Evolutionary conservation across 2,113 vertebrate genomes (phyloP), one percentile per base, ranked within the genome.

Genomic region (Eira barbara): DNA sequence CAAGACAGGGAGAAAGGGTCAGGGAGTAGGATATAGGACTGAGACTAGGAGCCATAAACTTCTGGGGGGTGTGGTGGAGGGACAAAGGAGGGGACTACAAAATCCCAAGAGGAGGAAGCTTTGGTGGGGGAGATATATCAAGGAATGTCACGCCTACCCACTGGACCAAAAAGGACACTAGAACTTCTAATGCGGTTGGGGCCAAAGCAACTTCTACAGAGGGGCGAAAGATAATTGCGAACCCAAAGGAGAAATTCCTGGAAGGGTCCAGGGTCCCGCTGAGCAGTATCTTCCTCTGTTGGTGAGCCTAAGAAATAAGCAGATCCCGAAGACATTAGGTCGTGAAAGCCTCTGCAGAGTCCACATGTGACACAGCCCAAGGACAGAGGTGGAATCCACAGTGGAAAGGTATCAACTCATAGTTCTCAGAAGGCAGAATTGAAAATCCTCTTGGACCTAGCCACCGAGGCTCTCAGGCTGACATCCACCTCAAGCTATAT

Each of bases 51-150:
- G 18, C 55, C n/a, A 57, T 5, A 15, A 12, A 61, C 25, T 81
- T 21, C 49, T 20, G 4, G 4, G 8, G 9, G 4, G 15, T 15
- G 49, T 52, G 49, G 49, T 47, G 49, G 49, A 17, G 80, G 9
- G 29, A 11, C 3, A 59, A 52, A 83, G 4, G 6, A 20, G 15
- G 27, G 3, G 39, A 8, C 23, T 13, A 29, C 42, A 27, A 31
- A 57, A 34, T n/a, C 42, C 27, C n/a, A 31, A 15, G 42, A 63
- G 39, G 17, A 29, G 31, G 55, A 5, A 7, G 2, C 10, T 71
- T 18, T 0, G 7, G 7, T 9, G 9, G 23, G 23, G 21, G 42
- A 23, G 34, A 17, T 1, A 20, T 7, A 6, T 20, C 52, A 20
- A 31, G 29, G n/a, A 34, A 57, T 7, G 20, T 23, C 80, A 18